Base-by-base conservation (phyloP, 1,140 invertebrate genomes). In the Bombus superbus region DNA sequence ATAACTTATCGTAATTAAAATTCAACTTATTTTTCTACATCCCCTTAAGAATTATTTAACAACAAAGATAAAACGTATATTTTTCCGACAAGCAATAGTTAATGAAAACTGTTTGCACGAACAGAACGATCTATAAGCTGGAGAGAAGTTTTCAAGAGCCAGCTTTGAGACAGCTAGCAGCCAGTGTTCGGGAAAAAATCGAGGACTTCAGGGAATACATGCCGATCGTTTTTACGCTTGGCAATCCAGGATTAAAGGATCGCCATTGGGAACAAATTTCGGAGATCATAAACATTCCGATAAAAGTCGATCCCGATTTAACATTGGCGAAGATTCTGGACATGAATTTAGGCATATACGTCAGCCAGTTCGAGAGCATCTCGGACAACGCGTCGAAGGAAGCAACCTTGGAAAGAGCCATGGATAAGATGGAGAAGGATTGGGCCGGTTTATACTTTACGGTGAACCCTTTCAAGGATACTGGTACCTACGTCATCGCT, bases 181-280 rank as follows among this genome's bases (percentile, higher is more conserved):
- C 93, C 77, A 96, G 95, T 82, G 96, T 97, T n/a, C 94, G 97
- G 90, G 96, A 95, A 89, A 97, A 97, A 94, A 98, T 99, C 88
- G 98, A 99, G 92, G 96, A 97, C 13, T 99, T 99, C 95, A 97
- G 98, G 89, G 97, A 97, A 59, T 96, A 98, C 91, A 96, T 99
- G 96, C 98, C 98, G 0, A 97, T 99, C 22, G 97, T 99, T 64
- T 97, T 97, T 94, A 99, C 98, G 0, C 94, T 99, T 8, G 98
- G 98, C 69, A 99, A 99, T 96, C 98, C 98, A 5, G 98, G 98
- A 76, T 97, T 99, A 95, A 97, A 99, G 91, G 96, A 97, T 2
- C 96, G 99, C 2, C 99, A 99, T 94, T 99, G 99, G 99, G 97
- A 98, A 89, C 97, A 98, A 93, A 97, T 99, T 28, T 99, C 98